Evolutionary conservation across 2,797 vertebrate genomes (phyloP), one percentile per base, ranked within the genome.

Genomic region (Diceros bicornis): DNA sequence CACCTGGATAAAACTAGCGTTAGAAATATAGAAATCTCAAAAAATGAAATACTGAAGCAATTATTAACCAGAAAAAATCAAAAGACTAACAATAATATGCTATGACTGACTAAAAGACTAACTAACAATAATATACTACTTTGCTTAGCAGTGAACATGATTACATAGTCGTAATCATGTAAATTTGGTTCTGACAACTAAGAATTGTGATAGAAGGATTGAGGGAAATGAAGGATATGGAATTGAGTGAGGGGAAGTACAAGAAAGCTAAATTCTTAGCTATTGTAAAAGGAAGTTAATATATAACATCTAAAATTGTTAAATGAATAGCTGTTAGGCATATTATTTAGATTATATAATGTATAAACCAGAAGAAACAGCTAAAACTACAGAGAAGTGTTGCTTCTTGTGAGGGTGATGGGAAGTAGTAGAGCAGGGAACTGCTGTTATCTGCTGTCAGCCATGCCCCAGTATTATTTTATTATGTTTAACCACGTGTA

Each of bases 261-360:
- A 94, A 95, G 62, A 94, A 96, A 92, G 27, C 21, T 50, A 82
- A 93, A 61, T 91, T 91, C 13, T 93, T 61, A 91, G 68, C 18
- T 72, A 61, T 69, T 89, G 1, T 68, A 69, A 94, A 61, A 79
- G 47, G 79, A 69, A 94, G 21, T 13, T 50, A 94, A 64, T 50
- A 89, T 50, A 41, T 61, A 85, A 61, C 68, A 75, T 66, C 41
- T 88, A 93, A 93, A 59, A 62, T 57, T 62, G 44, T 87, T 55
- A 79, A 84, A 50, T 83, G 78, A 74, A 50, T 61, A 52, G 12
- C 27, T 72, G 23, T 84, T 77, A 82, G 52, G 32, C 11, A 37
- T 77, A 64, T 25, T 72, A 37, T 86, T 57, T 64, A 75, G 25
- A 64, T 78, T 34, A 59, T 37, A 27, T 61, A 59, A 77, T 78